A percentile compares a stretch with the other conserved stretches of the same genome.
phyloP scores from a whole-genome alignment of 1,140 invertebrate species.

The Batillaria attramentaria region DNA sequence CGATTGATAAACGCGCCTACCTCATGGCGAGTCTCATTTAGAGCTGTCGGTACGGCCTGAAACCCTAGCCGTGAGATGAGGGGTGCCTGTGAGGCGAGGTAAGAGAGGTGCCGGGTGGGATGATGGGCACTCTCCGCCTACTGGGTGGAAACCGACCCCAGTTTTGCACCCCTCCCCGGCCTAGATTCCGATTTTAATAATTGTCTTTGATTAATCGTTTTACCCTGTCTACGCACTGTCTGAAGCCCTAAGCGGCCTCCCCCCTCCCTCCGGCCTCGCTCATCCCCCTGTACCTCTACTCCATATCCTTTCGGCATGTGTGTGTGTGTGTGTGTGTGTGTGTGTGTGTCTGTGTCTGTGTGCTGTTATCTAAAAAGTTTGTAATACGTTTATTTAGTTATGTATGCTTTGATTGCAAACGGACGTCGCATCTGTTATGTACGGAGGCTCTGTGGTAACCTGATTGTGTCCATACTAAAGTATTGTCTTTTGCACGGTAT shows the following conservation, averaged over 20 bases:
- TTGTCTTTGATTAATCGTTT: conserved; percentile 18
- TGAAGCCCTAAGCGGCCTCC: no score
- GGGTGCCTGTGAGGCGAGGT: neutral
- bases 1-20: conserved; percentile 33
- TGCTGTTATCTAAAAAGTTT: no score
- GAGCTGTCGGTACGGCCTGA: conserved; percentile 25
- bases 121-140: conserved; percentile 15
- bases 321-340: neutral
- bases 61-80: conserved; percentile 31
- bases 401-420: no score
- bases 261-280: no score
- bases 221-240: no score
- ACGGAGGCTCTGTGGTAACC: no score
- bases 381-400: no score
- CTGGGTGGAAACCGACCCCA: conserved; percentile 7
- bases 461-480: no score
- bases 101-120: conserved; percentile 6
- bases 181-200: conserved; percentile 21
- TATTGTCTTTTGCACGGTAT: no score
- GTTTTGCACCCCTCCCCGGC: neutral
- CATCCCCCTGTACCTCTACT: no score
- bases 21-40: conserved; percentile 22
- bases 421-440: no score
- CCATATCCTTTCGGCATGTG: neutral
- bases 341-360: neutral